A percentile compares a stretch with the other conserved stretches of the same genome.
Evolutionary conservation across 2,888 invertebrate species (phyloP).

Genomic region (Punctoribates punctum): DNA sequence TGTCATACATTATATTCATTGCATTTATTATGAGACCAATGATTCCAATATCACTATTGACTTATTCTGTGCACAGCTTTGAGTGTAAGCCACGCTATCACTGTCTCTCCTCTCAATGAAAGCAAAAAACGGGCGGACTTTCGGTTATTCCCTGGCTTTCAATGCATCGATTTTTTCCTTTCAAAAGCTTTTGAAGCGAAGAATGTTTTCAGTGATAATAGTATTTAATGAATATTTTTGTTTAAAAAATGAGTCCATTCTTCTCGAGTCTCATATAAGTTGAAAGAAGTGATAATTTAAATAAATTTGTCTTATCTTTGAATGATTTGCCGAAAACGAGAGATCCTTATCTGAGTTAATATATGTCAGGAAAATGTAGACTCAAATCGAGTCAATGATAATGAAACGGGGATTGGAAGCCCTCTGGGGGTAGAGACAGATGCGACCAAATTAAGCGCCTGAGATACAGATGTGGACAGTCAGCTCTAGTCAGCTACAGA

Average conservation of each 20-base stretch:
- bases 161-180: no score
- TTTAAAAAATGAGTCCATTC: no score
- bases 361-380: no score
- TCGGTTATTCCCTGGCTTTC: no score
- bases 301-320: not conserved
- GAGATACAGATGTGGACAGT: slow-evolving; percentile 19
- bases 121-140: no score
- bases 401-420: not conserved
- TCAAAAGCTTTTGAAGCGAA: no score
- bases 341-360: not conserved
- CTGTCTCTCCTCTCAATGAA: not conserved
- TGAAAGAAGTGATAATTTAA: not conserved
- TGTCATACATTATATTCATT: not conserved
- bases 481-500: no score
- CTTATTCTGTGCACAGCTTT: not conserved
- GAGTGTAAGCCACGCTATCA: not conserved
- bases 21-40: not conserved
- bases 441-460: slow-evolving; percentile 19
- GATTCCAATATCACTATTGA: not conserved
- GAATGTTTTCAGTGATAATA: no score
- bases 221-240: no score
- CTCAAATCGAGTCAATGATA: not conserved
- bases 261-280: no score
- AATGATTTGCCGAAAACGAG: not conserved
- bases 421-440: slow-evolving; percentile 14